These are phyloP conservation scores for Aulostomus chinensis DNA, from an alignment of 2,797 vertebrate genomes.

Conservation along the genomic window DNA sequence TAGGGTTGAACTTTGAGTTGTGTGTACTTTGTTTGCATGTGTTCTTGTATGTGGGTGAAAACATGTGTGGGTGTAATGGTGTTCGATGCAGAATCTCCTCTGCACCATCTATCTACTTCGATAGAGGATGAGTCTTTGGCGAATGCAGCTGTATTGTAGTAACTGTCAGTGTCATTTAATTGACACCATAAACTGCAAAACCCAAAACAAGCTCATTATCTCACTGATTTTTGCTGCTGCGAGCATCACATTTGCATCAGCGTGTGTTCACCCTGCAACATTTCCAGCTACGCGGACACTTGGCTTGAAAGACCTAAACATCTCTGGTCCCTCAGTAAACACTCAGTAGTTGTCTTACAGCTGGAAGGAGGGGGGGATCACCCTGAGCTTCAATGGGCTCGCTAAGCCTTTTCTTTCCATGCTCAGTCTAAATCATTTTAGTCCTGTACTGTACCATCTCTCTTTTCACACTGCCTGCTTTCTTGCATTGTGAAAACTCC, in stretches of 20 bases:
- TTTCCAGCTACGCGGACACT: slow-evolving; percentile 34
- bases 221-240: slow-evolving; percentile 32
- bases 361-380: slow-evolving; percentile 40
- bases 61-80: no score
- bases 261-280: slow-evolving; percentile 25
- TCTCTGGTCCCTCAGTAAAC: slow-evolving; percentile 27
- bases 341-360: slow-evolving; percentile 37
- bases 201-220: slow-evolving; percentile 35
- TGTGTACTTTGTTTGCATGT: no score
- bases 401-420: slow-evolving; percentile 15
- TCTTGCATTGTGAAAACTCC: slow-evolving; percentile 18
- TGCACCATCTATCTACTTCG: no score
- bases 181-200: slow-evolving; percentile 16
- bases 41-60: slow-evolving; percentile 5
- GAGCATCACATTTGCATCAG: slow-evolving; percentile 42
- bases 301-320: slow-evolving; percentile 38
- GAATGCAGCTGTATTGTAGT: background rate
- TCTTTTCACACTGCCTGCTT: slow-evolving; percentile 13
- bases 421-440: slow-evolving; percentile 29
- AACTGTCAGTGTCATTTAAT: background rate
- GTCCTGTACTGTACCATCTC: slow-evolving; percentile 15
- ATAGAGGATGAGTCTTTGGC: no score
- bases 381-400: slow-evolving; percentile 19
- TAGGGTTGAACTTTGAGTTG: slow-evolving; percentile 14
- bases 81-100: no score